phyloP scores from a whole-genome alignment of 2,113 vertebrate genomes.

The Zosterops lateralis region DNA sequence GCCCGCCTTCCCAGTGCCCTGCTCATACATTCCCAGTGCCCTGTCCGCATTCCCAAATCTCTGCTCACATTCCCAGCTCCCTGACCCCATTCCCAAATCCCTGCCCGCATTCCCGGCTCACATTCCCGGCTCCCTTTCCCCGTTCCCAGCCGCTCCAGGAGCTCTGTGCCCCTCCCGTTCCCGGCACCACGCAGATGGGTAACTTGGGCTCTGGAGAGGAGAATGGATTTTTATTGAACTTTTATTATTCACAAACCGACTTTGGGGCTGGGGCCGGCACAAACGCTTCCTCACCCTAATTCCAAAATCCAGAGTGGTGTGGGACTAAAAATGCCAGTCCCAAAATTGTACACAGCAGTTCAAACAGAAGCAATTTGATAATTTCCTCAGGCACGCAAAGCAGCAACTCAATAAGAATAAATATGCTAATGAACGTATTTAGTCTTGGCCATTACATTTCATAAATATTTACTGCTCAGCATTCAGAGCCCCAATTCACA shows the following conservation, averaged over 20 bases:
- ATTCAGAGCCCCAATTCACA: not conserved
- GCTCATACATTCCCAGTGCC: not conserved
- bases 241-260: not conserved
- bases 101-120: fast-evolving
- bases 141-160: fast-evolving
- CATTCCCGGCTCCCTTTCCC: not conserved
- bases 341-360: not conserved
- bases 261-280: not conserved
- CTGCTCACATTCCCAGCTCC: fast-evolving
- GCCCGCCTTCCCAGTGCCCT: not conserved
- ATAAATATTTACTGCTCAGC: constrained; percentile 10
- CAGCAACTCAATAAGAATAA: constrained; percentile 18
- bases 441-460: constrained; percentile 22
- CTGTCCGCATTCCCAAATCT: not conserved
- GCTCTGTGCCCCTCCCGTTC: not conserved
- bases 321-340: not conserved
- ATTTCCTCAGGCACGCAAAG: constrained; percentile 13
- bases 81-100: not conserved
- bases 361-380: not conserved
- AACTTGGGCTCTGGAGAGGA: not conserved
- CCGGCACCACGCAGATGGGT: not conserved
- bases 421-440: constrained; percentile 15
- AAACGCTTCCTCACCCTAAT: not conserved
- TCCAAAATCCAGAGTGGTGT: not conserved
- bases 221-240: not conserved